phyloP scores from a whole-genome alignment of 30 jellyfish, hydroid and myxozoan genomes.

The Mastigias papua region DNA sequence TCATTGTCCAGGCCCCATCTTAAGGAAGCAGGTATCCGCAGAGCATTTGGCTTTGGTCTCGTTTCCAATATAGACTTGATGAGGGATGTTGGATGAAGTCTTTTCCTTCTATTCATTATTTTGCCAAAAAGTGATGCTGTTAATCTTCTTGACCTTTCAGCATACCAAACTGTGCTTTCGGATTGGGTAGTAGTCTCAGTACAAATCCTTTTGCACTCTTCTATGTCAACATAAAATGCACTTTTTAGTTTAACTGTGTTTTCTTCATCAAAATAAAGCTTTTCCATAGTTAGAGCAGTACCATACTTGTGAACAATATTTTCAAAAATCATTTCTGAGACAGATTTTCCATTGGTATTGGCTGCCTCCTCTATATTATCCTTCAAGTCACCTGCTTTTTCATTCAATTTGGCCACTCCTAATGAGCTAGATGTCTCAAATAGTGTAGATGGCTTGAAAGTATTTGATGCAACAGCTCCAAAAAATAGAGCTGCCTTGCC shows the following conservation, averaged over 20 bases:
- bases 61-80: background rate
- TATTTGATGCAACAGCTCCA: slow-evolving; percentile 20
- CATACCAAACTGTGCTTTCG: slow-evolving; percentile 1
- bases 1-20: slow-evolving; percentile 31
- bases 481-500: slow-evolving; percentile 24
- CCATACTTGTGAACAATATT: background rate
- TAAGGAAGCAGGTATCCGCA: slow-evolving; percentile 4
- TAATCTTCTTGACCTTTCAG: slow-evolving; percentile 5
- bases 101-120: background rate
- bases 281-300: background rate
- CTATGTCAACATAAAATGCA: background rate
- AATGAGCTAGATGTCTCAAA: slow-evolving; percentile 26
- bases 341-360: background rate
- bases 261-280: background rate
- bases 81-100: background rate
- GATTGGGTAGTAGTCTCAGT: background rate
- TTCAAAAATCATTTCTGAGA: background rate
- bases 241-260: background rate
- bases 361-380: background rate
- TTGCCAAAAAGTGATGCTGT: slow-evolving; percentile 26
- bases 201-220: background rate
- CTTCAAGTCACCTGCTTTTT: slow-evolving; percentile 2
- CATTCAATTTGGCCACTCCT: background rate
- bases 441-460: slow-evolving; percentile 2
- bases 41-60: background rate